A percentile compares a stretch with the other conserved stretches of the same genome.
Evolutionary conservation across 2,797 vertebrate genomes (phyloP).

Genomic region (Molossus molossus): DNA sequence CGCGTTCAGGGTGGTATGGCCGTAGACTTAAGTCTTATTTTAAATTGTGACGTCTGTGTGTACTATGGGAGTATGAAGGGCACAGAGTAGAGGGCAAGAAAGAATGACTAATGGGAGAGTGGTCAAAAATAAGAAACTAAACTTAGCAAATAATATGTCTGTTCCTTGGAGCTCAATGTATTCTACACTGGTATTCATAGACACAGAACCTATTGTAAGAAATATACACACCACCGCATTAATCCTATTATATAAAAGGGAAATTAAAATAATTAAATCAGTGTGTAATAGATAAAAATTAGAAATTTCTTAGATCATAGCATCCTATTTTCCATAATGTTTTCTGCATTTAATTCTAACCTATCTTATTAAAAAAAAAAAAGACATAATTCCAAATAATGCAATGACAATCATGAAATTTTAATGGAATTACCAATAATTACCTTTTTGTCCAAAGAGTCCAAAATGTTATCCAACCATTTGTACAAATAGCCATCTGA

Average conservation of each 20-base stretch:
- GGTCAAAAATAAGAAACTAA: neutral
- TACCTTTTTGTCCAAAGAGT: slow-evolving; percentile 99
- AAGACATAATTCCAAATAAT: neutral
- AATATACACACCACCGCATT: neutral
- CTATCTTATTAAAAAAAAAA: slow-evolving; percentile 40
- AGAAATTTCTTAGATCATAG: neutral
- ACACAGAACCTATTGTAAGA: slow-evolving; percentile 6
- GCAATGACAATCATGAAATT: neutral
- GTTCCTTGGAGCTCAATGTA: neutral
- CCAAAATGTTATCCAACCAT: slow-evolving; percentile 99
- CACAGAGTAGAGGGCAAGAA: neutral
- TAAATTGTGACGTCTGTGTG: neutral
- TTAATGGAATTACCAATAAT: slow-evolving; percentile 37
- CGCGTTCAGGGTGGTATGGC: too few species aligned
- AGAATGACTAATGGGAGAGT: neutral
- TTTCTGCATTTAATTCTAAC: slow-evolving; percentile 22
- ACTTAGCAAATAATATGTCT: neutral
- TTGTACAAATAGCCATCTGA: slow-evolving; percentile 99
- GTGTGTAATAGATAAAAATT: neutral
- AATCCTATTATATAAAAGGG: neutral
- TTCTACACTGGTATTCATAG: neutral
- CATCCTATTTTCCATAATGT: neutral
- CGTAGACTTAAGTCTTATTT: neutral
- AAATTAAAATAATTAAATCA: slow-evolving; percentile 36
- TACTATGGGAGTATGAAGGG: neutral